Base-by-base conservation (phyloP, 2,113 vertebrate genomes). In the Lepus timidus region DNA sequence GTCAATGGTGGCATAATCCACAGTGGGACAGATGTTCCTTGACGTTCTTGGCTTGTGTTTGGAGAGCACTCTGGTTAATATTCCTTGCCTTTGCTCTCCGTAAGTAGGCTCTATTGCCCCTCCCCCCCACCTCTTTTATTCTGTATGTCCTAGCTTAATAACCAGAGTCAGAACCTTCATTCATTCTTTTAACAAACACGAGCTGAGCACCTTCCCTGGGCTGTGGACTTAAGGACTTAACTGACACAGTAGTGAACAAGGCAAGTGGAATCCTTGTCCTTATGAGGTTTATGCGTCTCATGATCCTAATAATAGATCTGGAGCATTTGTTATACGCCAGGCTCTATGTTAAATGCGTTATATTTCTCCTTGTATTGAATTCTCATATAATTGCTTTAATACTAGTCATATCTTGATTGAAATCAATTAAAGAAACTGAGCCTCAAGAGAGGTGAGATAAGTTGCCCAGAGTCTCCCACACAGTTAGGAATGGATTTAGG, bases 91-190 rank as follows among this genome's bases (percentile, higher is more conserved):
- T 55, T 65, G 31, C 25, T 67, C 49, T 75, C 65, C 49, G 31
- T 33, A 64, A 75, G 49, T 20, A 64, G 33, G 4, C 20, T 6
- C 23, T 33, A 33, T 76, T 49, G 9, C 31, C 58, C 58, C 27
- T 39, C 33, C 25, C 25, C 22, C 27, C 20, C 19, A 20, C 22
- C 61, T 49, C 85, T 76, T 49, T 78, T 12, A 14, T 51, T 65
- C 44, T 74, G 11, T 61, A n/a, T 75, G 81, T 89, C 75, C 68
- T 85, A 71, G 61, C 23, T 93, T 75, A 75, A 36, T 58, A 70
- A 64, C 8, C 65, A 64, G 14, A 25, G 44, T n/a, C 36, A 71
- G 44, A 55, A 71, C 39, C 14, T 65, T 64, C 73, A 70, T 64
- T 64, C n/a, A 55, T 39, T 88, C 68, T 89, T 73, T 74, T 22